phyloP scores from a whole-genome alignment of 2,113 vertebrate species.

The Antechinus flavipes region DNA sequence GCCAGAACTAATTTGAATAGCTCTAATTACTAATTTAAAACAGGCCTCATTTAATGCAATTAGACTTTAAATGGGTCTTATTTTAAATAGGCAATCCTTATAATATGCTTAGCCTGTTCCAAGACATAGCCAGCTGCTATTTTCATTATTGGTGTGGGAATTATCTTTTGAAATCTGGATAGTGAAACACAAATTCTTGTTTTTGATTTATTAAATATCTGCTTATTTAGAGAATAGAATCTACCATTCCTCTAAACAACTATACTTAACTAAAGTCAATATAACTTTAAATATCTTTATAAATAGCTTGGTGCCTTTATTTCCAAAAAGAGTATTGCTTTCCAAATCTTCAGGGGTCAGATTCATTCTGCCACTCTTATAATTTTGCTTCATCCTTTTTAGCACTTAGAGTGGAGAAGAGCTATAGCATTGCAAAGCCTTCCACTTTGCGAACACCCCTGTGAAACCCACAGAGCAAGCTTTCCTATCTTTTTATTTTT shows the following conservation, averaged over 20 bases:
- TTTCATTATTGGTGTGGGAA: constrained; percentile 22
- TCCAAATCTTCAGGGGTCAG: constrained; percentile 36
- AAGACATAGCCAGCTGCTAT: not conserved
- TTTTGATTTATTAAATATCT: constrained; percentile 25
- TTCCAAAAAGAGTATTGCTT: not conserved
- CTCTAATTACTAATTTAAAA: constrained; percentile 5
- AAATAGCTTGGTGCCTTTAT: not conserved
- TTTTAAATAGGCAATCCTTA: constrained; percentile 37
- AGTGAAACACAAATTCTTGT: constrained; percentile 26
- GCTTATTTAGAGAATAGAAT: not conserved
- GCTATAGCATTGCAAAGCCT: not conserved
- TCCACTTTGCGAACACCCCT: too few relatives aligned
- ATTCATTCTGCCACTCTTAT: constrained; percentile 38
- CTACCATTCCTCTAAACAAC: not conserved
- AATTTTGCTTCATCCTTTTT: constrained; percentile 33
- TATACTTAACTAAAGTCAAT: not conserved
- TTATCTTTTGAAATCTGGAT: constrained; percentile 41
- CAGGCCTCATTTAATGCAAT: constrained; percentile 8
- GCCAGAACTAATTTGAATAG: not conserved
- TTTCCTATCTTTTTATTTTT: constrained; percentile 11
- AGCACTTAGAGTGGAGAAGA: not conserved
- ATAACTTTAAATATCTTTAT: not conserved
- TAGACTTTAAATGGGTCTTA: constrained; percentile 27
- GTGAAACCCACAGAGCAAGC: too few relatives aligned
- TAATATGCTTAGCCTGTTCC: not conserved